Conservation (phyloP, 1,140 invertebrate genomes). For the Holotrichia oblita region DNA sequence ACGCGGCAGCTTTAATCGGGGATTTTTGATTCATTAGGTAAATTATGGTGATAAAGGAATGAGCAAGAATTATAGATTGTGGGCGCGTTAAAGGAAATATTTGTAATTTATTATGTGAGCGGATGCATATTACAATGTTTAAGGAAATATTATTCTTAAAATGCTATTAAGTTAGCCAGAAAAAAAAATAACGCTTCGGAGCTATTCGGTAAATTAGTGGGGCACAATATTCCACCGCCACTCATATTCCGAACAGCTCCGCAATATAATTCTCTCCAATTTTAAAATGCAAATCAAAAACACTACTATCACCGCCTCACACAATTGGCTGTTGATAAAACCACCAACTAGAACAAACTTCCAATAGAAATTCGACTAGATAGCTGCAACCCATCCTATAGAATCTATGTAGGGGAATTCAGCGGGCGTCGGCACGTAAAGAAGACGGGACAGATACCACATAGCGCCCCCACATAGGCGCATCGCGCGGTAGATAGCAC, state of each 20-base stretch:
- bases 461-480: conserved; percentile 26
- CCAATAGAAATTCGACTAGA: background rate
- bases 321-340: background rate
- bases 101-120: too few species aligned
- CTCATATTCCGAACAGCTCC: too few species aligned
- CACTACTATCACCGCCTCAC: background rate
- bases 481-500: conserved; percentile 38
- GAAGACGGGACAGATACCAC: conserved; percentile 49
- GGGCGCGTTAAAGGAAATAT: too few species aligned
- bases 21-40: conserved; percentile 13
- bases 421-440: background rate
- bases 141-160: too few species aligned
- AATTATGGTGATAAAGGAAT: background rate
- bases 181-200: too few species aligned
- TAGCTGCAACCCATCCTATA: background rate
- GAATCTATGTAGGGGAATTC: background rate
- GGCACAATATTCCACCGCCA: too few species aligned
- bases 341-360: background rate
- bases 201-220: too few species aligned
- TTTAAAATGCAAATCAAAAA: too few species aligned
- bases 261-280: too few species aligned
- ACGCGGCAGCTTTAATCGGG: background rate
- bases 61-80: background rate
- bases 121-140: too few species aligned
- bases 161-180: too few species aligned